Percentiles rank a stretch among this genome's conserved stretches.
Evolutionary conservation across 2,113 vertebrate genomes (phyloP).

Genomic region (Pongo pygmaeus): DNA sequence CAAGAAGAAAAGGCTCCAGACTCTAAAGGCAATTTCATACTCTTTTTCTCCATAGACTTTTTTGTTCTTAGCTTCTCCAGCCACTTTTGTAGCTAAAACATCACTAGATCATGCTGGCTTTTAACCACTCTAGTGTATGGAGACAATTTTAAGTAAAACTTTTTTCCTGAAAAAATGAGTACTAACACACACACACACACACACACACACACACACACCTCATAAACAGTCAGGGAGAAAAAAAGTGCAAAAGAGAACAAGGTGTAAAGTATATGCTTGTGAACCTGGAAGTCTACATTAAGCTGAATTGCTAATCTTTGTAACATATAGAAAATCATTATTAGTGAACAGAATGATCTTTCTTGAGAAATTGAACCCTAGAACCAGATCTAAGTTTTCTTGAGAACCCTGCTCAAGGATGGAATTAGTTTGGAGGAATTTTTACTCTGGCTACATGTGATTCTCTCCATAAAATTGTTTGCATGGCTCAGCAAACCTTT

Average conservation of each 20-base stretch:
- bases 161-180: neutral
- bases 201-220: no score
- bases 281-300: no score
- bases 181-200: no score
- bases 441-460: neutral
- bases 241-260: neutral
- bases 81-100: neutral
- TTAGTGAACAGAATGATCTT: neutral
- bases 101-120: neutral
- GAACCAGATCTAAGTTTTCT: neutral
- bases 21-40: no score
- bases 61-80: neutral
- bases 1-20: neutral
- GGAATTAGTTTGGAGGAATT: neutral
- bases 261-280: neutral
- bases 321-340: neutral
- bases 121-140: fast-evolving
- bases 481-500: neutral
- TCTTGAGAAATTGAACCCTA: neutral
- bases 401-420: neutral
- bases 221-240: neutral
- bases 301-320: neutral
- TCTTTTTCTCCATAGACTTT: neutral
- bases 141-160: constrained; percentile 1
- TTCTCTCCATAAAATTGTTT: neutral